Base-by-base conservation (phyloP, 2,888 invertebrate species). In the Lottia scabra region DNA sequence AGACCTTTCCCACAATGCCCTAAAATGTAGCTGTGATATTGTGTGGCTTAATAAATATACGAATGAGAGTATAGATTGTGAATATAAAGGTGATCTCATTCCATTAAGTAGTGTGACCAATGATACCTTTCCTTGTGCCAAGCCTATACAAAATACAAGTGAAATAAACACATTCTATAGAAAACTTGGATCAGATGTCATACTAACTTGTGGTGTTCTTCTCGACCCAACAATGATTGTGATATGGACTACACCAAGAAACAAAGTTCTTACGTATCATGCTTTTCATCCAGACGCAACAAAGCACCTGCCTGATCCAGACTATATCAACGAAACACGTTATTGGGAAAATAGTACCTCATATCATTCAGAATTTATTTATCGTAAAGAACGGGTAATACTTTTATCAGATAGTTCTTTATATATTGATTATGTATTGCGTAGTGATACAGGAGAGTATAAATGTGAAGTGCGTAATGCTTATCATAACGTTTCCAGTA, bases 381-480 rank as follows among this genome's bases (percentile, higher is more conserved):
- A 75, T 26, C 68, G 56, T n/a, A 48, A 71, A 3, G 80, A 85
- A 30, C 90, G 94, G 79, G 92, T 95, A 73, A 91, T 91, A 77
- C 90, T 96, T 48, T 91, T 94, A 65, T 93, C 93, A 38, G 94
- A 96, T 87, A 96, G 96, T 27, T 94, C 95, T 23, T 91, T 97
- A 72, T 92, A 93, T 81, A 93, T 97, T 77, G 92, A 95, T 80
- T 93, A 93, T 85, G 88, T 91, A 13, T 82, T 87, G 13, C 82
- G 90, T n/a, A 79, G 80, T 2, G 96, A 96, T 90, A 94, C 94
- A 82, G 97, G 97, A 2, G 80, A 78, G 13, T 98, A 97, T 91
- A 92, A 93, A 75, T 98, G 97, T 88, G 93, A 94, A 86, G 96
- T 95, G 63, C 93, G 94, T 83, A 97, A 97, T 91, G 93, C 95